Evolutionary conservation across 2,113 vertebrate species (phyloP).

Genomic region (Neotoma lepida): DNA sequence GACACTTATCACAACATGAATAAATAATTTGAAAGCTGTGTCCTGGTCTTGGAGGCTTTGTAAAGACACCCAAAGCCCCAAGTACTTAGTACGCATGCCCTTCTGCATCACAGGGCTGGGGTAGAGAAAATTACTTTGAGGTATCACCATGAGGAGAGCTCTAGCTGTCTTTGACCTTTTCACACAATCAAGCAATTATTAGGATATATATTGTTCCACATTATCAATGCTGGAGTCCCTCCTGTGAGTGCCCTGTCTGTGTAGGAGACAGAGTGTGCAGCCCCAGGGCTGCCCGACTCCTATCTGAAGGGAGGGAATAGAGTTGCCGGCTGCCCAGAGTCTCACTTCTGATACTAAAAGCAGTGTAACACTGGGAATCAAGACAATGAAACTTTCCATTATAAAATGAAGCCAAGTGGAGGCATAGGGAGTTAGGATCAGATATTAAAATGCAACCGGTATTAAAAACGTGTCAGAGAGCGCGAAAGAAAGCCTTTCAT

Average conservation of each 20-base stretch:
- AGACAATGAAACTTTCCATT: not conserved
- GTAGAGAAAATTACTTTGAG: conserved; percentile 10
- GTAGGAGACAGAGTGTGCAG: not conserved
- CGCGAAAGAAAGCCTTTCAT: not conserved
- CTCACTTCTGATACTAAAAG: not conserved
- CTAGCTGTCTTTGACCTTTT: conserved; percentile 30
- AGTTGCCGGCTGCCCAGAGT: not conserved
- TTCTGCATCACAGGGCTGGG: not conserved
- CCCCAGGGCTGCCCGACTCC: not conserved
- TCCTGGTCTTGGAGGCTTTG: not conserved
- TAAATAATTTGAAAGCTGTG: not conserved
- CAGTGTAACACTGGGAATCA: not conserved
- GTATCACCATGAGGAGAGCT: not conserved
- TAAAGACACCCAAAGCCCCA: not conserved
- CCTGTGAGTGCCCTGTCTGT: not conserved
- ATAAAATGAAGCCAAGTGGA: not conserved
- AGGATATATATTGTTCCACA: not conserved
- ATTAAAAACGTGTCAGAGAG: not conserved
- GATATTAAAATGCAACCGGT: not conserved
- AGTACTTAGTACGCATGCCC: not conserved
- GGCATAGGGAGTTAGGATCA: not conserved
- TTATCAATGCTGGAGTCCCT: not conserved
- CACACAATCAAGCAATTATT: not conserved
- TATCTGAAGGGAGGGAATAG: not conserved
- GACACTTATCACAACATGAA: not conserved